A percentile compares a stretch with the other conserved stretches of the same genome.
These are phyloP conservation scores for Tricholauxania praeusta DNA, from an alignment of 2,888 invertebrate genomes.

Conservation along the genomic window DNA sequence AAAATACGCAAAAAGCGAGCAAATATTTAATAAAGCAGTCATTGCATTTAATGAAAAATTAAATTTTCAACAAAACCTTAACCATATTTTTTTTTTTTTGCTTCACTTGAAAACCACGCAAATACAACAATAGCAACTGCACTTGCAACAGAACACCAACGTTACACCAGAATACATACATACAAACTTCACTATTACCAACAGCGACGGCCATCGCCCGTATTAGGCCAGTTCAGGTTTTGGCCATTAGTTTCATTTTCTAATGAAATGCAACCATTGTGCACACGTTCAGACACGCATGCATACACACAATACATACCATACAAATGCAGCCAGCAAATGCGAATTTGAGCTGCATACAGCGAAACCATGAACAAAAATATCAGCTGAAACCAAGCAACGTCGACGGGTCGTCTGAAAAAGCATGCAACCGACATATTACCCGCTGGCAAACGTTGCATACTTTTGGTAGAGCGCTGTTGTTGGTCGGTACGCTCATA, in stretches of 20 bases:
- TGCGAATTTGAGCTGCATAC: background rate
- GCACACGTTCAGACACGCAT: background rate
- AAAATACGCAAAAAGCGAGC: too few species aligned
- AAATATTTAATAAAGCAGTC: too few species aligned
- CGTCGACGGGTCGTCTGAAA: background rate
- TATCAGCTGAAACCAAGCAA: background rate
- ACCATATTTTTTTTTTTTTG: too few species aligned
- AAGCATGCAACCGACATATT: too few species aligned
- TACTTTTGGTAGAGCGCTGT: background rate
- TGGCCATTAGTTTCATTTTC: background rate
- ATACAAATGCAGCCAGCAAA: background rate
- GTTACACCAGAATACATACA: too few species aligned
- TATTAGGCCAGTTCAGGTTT: background rate
- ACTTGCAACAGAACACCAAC: too few species aligned
- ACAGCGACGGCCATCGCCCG: background rate
- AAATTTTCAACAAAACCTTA: too few species aligned
- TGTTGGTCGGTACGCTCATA: background rate
- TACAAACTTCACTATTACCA: too few species aligned
- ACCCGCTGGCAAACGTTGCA: background rate
- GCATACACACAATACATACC: background rate
- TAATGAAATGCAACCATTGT: slow-evolving; percentile 12
- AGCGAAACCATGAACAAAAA: background rate
- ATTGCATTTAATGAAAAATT: too few species aligned
- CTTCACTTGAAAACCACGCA: too few species aligned
- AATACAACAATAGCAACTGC: too few species aligned